Base-by-base conservation (phyloP, 2,888 invertebrate species). In the Habroteleia sp. region DNA sequence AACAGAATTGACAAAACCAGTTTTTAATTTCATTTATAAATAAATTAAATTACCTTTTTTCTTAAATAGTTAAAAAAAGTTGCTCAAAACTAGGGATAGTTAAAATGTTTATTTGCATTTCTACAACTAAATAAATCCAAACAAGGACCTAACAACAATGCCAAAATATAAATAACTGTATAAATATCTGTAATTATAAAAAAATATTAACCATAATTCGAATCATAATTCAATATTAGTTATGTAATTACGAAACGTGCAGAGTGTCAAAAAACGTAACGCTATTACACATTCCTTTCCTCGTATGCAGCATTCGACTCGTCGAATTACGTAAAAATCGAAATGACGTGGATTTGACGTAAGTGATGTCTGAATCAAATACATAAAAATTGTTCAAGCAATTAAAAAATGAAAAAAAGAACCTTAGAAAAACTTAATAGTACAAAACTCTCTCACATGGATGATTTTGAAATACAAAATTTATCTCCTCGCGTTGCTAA, bases 371-470 rank as follows among this genome's bases (percentile, higher is more conserved):
- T n/a, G n/a, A n/a, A n/a, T n/a, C n/a, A n/a, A n/a, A n/a, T n/a
- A n/a, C 41, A 8, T 1, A 42, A 23, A 13, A 11, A 20, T 23
- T 7, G 14, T 17, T 39, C 16, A 13, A 10, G 8, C 8, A 10
- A 37, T 7, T 0, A n/a, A 50, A 33, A 20, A 3, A 4, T 4
- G 7, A 25, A 16, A 8, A 6, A 37, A 27, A 14, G 37, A 11
- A n/a, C n/a, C 54, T 16, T 58, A 44, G 58, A 58, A 42, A 29
- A 44, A 58, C 10, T 17, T 33, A 42, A 56, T 42, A 31, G 42
- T 42, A 39, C 37, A 10, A 8, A 10, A n/a, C n/a, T n/a, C n/a
- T n/a, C n/a, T 10, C 6, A 6, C 29, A 20, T 14, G 11, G 44
- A 27, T 14, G n/a, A n/a, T 44, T 44, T 58, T 33, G 17, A 44